Percentiles rank a stretch among this genome's conserved stretches.
Conservation (phyloP, 2,888 invertebrate genomes). For the Orthosia incerta region DNA sequence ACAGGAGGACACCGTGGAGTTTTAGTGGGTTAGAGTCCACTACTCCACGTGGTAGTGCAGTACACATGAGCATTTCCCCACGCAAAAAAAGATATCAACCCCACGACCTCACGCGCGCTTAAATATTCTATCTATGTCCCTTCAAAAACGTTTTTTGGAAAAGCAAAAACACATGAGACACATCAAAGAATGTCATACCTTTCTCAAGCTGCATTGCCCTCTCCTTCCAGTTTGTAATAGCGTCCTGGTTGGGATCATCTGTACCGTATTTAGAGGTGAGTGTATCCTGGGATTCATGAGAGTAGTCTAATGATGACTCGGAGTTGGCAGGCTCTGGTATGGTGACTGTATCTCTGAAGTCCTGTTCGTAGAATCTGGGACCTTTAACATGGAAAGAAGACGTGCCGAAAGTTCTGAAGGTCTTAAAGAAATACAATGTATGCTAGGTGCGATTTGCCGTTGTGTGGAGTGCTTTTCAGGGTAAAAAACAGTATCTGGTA, state of each 20-base stretch:
- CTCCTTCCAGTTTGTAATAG: conserved; percentile 89
- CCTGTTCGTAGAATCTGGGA: conserved; percentile 83
- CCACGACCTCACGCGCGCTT: no score
- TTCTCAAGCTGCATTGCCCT: conserved; percentile 92
- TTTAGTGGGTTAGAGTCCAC: no score
- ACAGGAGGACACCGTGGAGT: no score
- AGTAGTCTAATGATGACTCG: conserved; percentile 85
- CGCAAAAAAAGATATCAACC: no score
- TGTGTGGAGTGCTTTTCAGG: background rate
- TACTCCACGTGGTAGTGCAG: no score
- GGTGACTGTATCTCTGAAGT: conserved; percentile 77
- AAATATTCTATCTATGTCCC: background rate
- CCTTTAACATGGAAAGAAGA: conserved; percentile 62
- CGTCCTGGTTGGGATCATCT: conserved; percentile 77
- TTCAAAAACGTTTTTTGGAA: background rate
- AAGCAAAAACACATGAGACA: background rate
- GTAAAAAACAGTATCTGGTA: no score
- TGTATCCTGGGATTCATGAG: conserved; percentile 82
- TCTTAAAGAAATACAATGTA: background rate
- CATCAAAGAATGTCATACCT: conserved; percentile 77
- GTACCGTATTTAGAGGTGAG: conserved; percentile 72
- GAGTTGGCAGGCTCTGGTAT: conserved; percentile 81
- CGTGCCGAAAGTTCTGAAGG: background rate
- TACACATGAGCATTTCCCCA: no score
- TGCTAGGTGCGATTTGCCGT: background rate